Evolutionary conservation across 2,888 invertebrate genomes (phyloP).

Genomic region (Stenotaenia linearis): DNA sequence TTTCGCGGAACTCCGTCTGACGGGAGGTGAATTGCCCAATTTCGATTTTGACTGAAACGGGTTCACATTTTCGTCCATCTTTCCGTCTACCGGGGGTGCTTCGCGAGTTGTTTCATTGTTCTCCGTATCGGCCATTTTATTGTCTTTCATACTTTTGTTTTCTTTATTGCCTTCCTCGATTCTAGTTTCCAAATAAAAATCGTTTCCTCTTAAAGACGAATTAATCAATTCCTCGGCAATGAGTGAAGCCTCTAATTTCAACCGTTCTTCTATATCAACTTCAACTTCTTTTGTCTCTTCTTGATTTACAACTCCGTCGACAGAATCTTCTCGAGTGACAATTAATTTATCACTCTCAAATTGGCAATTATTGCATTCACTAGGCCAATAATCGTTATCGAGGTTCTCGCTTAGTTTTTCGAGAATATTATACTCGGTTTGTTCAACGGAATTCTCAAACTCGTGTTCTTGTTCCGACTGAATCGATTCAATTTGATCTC

Average conservation of each 20-base stretch:
- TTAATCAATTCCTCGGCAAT: slow-evolving; percentile 28
- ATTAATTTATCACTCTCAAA: not conserved
- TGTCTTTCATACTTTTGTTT: slow-evolving; percentile 27
- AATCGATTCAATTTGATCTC: too few relatives aligned
- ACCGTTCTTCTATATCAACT: not conserved
- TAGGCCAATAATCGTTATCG: slow-evolving; percentile 2
- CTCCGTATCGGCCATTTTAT: slow-evolving; percentile 28
- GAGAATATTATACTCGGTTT: too few relatives aligned
- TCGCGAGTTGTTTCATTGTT: slow-evolving; percentile 26
- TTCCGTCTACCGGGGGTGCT: not conserved
- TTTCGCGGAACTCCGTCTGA: not conserved
- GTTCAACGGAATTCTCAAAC: too few relatives aligned
- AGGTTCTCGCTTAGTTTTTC: not conserved
- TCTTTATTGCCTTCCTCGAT: too few relatives aligned
- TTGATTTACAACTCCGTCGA: not conserved
- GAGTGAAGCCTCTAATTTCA: not conserved
- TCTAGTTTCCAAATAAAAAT: not conserved
- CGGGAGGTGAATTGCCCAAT: not conserved
- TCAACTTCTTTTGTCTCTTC: not conserved
- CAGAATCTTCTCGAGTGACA: not conserved
- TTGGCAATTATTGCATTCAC: not conserved
- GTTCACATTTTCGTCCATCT: slow-evolving; percentile 27
- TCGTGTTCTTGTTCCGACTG: too few relatives aligned
- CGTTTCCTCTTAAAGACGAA: not conserved
- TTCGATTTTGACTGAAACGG: slow-evolving; percentile 24